phyloP scores from a whole-genome alignment of 2,113 vertebrate species.

The Neoarius graeffei region DNA sequence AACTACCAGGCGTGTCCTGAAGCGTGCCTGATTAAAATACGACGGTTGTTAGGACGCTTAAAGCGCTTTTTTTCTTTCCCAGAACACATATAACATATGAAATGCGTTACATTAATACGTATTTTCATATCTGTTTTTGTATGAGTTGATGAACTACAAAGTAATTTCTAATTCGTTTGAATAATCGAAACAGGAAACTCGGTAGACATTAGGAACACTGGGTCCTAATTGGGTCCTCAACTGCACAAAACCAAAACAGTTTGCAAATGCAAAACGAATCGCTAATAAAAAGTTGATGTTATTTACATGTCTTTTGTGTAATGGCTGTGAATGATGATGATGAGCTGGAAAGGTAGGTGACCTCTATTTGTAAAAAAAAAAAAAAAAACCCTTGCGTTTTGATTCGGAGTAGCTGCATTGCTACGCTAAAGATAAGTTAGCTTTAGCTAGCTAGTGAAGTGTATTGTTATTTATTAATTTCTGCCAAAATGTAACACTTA shows the following conservation, averaged over 20 bases:
- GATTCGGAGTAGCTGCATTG: neutral
- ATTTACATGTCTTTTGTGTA: neutral
- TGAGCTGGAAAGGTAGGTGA: slow-evolving; percentile 70
- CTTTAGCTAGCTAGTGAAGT: neutral
- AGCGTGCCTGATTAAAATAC: slow-evolving; percentile 58
- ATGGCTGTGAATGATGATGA: slow-evolving; percentile 54
- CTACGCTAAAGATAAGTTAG: neutral
- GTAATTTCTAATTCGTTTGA: neutral
- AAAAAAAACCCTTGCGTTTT: neutral
- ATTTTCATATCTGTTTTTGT: no score
- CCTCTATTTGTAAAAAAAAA: neutral
- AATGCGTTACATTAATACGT: accelerated
- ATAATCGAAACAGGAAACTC: neutral
- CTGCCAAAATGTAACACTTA: neutral
- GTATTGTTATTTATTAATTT: neutral
- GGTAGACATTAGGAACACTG: neutral
- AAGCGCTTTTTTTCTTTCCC: neutral
- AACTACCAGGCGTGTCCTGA: slow-evolving; percentile 29
- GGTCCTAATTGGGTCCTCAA: slow-evolving; percentile 31
- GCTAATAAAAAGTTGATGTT: neutral
- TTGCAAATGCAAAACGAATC: slow-evolving; percentile 12
- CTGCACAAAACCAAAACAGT: neutral
- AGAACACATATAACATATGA: neutral
- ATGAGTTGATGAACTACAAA: neutral
- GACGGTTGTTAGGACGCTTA: no score